A percentile compares a stretch with the other conserved stretches of the same genome.
Evolutionary conservation across 2,113 vertebrate genomes (phyloP).

Genomic region (Mirounga angustirostris): DNA sequence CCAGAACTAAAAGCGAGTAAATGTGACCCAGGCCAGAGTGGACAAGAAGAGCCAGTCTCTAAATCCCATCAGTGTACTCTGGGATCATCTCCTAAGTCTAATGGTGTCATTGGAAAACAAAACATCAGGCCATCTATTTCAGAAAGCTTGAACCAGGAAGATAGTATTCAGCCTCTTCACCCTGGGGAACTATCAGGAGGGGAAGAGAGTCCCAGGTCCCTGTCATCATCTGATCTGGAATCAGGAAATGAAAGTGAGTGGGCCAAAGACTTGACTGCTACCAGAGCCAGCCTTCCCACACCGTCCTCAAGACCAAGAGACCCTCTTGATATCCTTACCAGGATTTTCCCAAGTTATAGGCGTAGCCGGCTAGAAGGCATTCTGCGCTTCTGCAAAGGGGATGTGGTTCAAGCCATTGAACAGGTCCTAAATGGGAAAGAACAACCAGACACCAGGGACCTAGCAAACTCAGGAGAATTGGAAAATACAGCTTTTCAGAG

Average conservation of each 20-base stretch:
- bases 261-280: constrained; percentile 81
- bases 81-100: constrained; percentile 79
- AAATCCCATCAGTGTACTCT: constrained; percentile 76
- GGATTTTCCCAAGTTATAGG: constrained; percentile 92
- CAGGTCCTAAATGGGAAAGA: constrained; percentile 89
- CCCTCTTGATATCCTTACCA: constrained; percentile 91
- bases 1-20: constrained; percentile 89
- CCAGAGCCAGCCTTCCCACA: constrained; percentile 55
- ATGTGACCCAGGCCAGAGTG: constrained; percentile 84
- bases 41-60: constrained; percentile 84
- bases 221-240: constrained; percentile 91
- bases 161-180: constrained; percentile 75
- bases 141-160: constrained; percentile 74
- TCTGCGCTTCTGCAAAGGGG: constrained; percentile 90
- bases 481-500: constrained; percentile 74
- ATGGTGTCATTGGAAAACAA: constrained; percentile 66
- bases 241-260: constrained; percentile 93
- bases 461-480: constrained; percentile 67
- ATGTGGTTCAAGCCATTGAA: constrained; percentile 94
- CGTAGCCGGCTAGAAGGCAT: constrained; percentile 88
- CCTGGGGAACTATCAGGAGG: constrained; percentile 87
- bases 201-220: constrained; percentile 88
- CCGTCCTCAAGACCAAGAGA: constrained; percentile 84
- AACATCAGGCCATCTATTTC: constrained; percentile 64
- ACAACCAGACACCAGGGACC: constrained; percentile 72